Percentiles rank a stretch among this genome's conserved stretches.
These are phyloP conservation scores for Gymnarchus niloticus DNA, from an alignment of 2,113 vertebrate species.

Conservation along the genomic window DNA sequence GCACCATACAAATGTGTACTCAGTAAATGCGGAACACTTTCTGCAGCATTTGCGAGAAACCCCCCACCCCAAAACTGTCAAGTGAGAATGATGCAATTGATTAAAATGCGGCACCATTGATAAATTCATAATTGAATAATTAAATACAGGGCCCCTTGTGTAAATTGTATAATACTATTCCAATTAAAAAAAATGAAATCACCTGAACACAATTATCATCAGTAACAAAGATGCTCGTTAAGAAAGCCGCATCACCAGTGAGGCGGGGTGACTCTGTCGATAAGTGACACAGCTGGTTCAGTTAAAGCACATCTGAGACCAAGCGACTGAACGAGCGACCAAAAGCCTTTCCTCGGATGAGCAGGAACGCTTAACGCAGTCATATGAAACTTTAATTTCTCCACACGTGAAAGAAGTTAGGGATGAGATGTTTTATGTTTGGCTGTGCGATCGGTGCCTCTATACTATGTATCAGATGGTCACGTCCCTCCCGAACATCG, in stretches of 20 bases:
- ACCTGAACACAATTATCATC: neutral
- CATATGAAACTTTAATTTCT: neutral
- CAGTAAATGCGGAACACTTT: neutral
- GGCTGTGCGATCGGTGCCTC: neutral
- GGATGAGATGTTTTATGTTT: neutral
- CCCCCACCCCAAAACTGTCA: neutral
- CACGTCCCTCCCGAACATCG: neutral
- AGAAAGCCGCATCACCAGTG: neutral
- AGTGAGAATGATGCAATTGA: neutral
- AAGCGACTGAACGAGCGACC: too few species aligned
- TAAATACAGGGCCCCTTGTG: neutral
- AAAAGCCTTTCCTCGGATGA: too few species aligned
- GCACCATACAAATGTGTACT: too few species aligned
- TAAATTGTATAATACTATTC: neutral
- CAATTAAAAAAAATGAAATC: neutral
- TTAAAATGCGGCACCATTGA: neutral
- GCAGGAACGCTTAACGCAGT: too few species aligned
- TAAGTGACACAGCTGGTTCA: too few species aligned
- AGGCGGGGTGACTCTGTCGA: too few species aligned
- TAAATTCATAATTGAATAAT: neutral
- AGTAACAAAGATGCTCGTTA: neutral
- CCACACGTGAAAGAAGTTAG: neutral
- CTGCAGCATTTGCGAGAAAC: neutral
- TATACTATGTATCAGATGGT: neutral
- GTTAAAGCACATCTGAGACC: too few species aligned